phyloP scores from a whole-genome alignment of 2,797 vertebrate genomes.

The Molothrus aeneus region DNA sequence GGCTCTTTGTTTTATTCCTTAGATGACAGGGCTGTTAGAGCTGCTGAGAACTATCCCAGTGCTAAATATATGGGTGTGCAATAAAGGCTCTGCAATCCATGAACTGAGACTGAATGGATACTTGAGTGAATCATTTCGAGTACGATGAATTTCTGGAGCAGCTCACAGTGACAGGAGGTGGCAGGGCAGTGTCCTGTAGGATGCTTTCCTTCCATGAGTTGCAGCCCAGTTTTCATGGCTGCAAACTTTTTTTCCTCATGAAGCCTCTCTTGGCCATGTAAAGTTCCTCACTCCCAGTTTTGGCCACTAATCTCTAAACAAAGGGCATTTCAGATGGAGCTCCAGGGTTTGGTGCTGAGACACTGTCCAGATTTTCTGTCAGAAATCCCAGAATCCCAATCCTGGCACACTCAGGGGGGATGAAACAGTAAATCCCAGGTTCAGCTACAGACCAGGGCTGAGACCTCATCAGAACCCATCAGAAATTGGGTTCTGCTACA shows the following conservation, averaged over 20 bases:
- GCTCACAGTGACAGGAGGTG: conserved; percentile 16
- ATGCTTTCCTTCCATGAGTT: not conserved
- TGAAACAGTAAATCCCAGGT: not conserved
- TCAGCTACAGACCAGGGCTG: not conserved
- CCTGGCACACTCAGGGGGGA: not conserved
- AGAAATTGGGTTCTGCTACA: rapidly evolving
- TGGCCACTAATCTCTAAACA: not conserved
- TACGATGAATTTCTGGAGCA: conserved; percentile 37
- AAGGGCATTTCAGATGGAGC: not conserved
- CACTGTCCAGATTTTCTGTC: not conserved
- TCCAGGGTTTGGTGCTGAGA: not conserved
- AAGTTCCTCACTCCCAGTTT: not conserved
- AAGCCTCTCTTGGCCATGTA: not conserved
- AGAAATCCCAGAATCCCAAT: not conserved
- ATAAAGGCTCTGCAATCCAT: conserved; percentile 51
- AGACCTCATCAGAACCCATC: not conserved
- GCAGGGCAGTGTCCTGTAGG: not conserved
- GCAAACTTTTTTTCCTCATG: not conserved
- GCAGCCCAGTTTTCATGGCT: not conserved
- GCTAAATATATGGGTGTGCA: conserved; percentile 52
- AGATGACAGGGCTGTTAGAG: conserved; percentile 48
- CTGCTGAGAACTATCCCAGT: conserved; percentile 9
- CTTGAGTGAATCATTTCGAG: conserved; percentile 58
- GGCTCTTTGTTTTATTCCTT: conserved; percentile 59
- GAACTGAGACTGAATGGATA: conserved; percentile 43